A percentile compares a stretch with the other conserved stretches of the same genome.
Evolutionary conservation across 2,888 invertebrate genomes (phyloP).

Genomic region (Mesopsocus fuscifrons): DNA sequence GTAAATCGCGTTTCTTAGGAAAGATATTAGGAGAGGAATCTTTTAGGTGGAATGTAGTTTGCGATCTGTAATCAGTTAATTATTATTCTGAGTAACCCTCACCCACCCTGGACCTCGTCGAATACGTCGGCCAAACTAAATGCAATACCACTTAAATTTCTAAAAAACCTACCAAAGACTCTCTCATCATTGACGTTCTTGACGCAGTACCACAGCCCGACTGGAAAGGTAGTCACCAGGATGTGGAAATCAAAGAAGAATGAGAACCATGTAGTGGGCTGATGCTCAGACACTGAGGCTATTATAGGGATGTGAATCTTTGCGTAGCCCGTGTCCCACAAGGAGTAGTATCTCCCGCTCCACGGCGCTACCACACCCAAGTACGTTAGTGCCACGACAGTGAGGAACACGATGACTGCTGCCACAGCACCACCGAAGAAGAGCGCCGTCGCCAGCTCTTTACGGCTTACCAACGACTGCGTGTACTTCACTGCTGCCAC

Average conservation of each 20-base stretch:
- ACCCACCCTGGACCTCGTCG: too few species aligned
- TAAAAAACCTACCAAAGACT: constrained; percentile 74
- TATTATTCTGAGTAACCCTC: too few species aligned
- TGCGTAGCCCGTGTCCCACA: constrained; percentile 99
- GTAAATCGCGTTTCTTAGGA: too few species aligned
- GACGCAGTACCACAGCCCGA: constrained; percentile 97
- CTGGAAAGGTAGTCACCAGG: constrained; percentile 90
- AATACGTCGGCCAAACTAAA: too few species aligned
- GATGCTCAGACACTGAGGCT: constrained; percentile 97
- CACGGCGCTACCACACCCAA: constrained; percentile 91
- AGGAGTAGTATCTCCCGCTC: constrained; percentile 91
- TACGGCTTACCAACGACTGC: constrained; percentile 67
- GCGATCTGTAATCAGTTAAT: too few species aligned
- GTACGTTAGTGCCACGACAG: constrained; percentile 79
- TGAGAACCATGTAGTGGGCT: constrained; percentile 98
- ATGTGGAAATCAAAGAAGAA: constrained; percentile 98
- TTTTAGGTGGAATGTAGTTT: too few species aligned
- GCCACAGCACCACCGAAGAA: constrained; percentile 55
- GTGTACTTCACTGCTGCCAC: constrained; percentile 72
- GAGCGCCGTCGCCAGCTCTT: constrained; percentile 77
- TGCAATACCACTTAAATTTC: too few species aligned
- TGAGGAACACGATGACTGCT: constrained; percentile 60
- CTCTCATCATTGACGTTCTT: constrained; percentile 93
- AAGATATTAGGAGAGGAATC: too few species aligned
- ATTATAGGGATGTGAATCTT: constrained; percentile 99